Conservation (phyloP, 1,140 invertebrate species). For the Sinella curviseta region DNA sequence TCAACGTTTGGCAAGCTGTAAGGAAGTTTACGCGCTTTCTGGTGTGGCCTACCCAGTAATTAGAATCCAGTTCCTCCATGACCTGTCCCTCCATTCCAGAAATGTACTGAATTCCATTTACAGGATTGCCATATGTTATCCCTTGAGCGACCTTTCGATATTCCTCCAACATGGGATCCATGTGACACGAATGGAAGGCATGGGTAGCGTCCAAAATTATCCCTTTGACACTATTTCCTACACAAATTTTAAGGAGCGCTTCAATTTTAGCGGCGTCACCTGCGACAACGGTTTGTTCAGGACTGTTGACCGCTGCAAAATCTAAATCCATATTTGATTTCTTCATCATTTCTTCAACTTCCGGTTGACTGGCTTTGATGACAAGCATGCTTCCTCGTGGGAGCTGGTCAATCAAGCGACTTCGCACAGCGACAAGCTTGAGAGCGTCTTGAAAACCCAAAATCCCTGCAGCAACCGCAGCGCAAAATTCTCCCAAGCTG, state of each 20-base stretch:
- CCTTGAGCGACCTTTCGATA: background rate
- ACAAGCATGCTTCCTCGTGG: constrained; percentile 22
- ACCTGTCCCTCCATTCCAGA: background rate
- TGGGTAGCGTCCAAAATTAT: background rate
- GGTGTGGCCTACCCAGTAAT: background rate
- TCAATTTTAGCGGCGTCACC: background rate
- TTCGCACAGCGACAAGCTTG: constrained; percentile 3
- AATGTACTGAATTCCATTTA: background rate
- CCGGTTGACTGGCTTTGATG: background rate
- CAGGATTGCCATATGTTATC: background rate
- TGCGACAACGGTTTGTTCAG: constrained; percentile 1
- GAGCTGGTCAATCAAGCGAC: background rate
- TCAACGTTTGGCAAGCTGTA: background rate
- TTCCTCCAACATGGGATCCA: background rate
- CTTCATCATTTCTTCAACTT: background rate
- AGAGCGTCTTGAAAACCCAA: constrained; percentile 33
- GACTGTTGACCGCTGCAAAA: background rate
- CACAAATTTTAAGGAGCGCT: background rate
- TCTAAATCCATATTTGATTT: background rate
- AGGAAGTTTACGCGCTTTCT: background rate
- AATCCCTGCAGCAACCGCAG: constrained; percentile 38
- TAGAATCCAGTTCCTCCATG: background rate
- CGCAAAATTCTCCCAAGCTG: constrained; percentile 21
- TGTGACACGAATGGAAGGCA: background rate
- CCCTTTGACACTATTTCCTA: background rate